Percentiles rank a stretch among this genome's conserved stretches.
Conservation (phyloP, 2,888 invertebrate species). For the Phengaris arion region DNA sequence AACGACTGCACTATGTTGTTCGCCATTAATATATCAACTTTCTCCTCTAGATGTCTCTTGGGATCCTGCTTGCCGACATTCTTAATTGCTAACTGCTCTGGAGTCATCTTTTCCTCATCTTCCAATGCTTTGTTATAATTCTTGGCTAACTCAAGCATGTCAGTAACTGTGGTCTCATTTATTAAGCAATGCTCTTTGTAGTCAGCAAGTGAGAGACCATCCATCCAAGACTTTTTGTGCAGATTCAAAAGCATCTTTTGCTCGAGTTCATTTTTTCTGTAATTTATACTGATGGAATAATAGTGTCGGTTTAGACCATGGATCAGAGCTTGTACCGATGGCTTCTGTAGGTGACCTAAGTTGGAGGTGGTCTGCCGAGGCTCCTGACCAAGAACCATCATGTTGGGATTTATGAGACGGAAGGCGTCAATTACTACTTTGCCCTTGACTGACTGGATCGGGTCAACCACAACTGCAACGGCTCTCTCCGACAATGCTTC, state of each 20-base stretch:
- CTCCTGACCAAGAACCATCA: conserved; percentile 99
- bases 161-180: conserved; percentile 96
- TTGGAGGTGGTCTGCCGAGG: conserved; percentile 99
- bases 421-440: conserved; percentile 99
- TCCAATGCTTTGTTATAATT: conserved; percentile 98
- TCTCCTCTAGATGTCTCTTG: conserved; percentile 99
- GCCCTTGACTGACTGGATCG: conserved; percentile 99
- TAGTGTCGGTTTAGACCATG: conserved; percentile 99
- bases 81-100: conserved; percentile 98
- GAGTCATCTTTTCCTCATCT: conserved; percentile 99
- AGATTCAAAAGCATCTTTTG: conserved; percentile 99
- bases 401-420: conserved; percentile 98
- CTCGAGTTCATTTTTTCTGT: conserved; percentile 98
- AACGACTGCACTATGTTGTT: conserved; percentile 98
- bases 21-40: conserved; percentile 97
- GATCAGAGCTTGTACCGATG: conserved; percentile 98
- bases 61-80: conserved; percentile 99
- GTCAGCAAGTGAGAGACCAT: conserved; percentile 93
- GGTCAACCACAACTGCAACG: conserved; percentile 99
- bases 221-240: conserved; percentile 99
- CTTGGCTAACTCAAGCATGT: conserved; percentile 98
- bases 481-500: conserved; percentile 98
- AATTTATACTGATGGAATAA: conserved; percentile 99
- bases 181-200: conserved; percentile 95
- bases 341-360: conserved; percentile 98